Percentiles rank a stretch among this genome's conserved stretches.
Conservation (phyloP, 2,113 vertebrate species). For the Phylloscopus whistleri region DNA sequence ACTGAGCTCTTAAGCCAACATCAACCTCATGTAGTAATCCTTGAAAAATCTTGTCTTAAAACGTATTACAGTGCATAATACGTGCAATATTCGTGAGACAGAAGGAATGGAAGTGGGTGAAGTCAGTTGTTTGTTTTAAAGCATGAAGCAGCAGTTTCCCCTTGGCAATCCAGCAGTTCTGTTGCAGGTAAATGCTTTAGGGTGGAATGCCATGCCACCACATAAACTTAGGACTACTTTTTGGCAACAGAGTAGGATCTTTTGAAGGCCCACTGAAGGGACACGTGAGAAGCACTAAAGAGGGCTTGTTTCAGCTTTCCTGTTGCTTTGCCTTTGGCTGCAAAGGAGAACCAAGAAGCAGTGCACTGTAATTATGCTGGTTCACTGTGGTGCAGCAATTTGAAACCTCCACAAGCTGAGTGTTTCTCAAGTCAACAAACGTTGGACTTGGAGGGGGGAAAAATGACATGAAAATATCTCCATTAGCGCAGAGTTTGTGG, state of each 20-base stretch:
- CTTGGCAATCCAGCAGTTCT: not conserved
- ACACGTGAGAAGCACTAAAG: not conserved
- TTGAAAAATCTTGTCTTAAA: slow-evolving; percentile 5
- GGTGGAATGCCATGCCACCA: not conserved
- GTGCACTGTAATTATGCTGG: not conserved
- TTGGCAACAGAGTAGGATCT: not conserved
- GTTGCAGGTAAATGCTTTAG: not conserved
- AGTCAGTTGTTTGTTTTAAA: not conserved
- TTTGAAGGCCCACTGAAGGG: not conserved
- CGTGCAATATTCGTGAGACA: not conserved
- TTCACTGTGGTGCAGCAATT: not conserved
- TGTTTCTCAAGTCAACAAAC: not conserved
- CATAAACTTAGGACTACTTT: not conserved
- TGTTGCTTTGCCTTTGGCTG: not conserved
- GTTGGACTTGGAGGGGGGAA: not conserved
- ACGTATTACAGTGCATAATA: not conserved
- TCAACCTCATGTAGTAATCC: not conserved
- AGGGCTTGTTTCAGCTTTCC: not conserved
- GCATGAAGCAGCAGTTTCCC: not conserved
- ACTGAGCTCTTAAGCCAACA: slow-evolving; percentile 9
- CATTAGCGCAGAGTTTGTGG: not conserved
- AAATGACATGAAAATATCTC: not conserved
- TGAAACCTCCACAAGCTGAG: not conserved
- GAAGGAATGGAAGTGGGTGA: not conserved
- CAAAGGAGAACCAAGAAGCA: not conserved